Percentiles rank a stretch among this genome's conserved stretches.
Evolutionary conservation across 1,140 invertebrate species (phyloP).

Genomic region (Zaprionus capensis): DNA sequence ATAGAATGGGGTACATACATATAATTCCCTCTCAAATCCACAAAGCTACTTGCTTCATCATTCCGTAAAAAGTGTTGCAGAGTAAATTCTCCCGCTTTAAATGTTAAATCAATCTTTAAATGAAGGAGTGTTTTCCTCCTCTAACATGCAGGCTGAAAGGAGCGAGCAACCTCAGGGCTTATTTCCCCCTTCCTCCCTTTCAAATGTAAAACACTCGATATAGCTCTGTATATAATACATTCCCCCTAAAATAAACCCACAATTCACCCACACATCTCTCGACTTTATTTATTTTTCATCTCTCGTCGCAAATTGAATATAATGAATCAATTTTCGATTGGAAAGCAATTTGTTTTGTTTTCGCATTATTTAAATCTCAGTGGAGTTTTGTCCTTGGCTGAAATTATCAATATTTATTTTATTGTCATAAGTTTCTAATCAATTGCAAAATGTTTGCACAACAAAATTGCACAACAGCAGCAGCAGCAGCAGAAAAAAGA

Average conservation of each 20-base stretch:
- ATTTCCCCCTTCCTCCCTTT: too few species aligned
- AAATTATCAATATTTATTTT: constrained; percentile 63
- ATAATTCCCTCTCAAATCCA: too few species aligned
- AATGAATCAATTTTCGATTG: background rate
- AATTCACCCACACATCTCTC: background rate
- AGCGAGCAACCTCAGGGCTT: too few species aligned
- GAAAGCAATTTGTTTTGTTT: constrained; percentile 11
- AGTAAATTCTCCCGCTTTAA: too few species aligned
- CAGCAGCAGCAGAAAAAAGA: background rate
- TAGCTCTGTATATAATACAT: background rate
- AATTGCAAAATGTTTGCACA: constrained; percentile 60
- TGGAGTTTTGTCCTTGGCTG: constrained; percentile 6
- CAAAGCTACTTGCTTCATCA: too few species aligned
- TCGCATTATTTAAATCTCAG: background rate
- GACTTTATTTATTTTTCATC: constrained; percentile 4
- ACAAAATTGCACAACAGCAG: constrained; percentile 20
- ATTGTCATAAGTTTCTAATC: constrained; percentile 60
- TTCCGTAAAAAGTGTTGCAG: too few species aligned
- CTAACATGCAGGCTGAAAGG: too few species aligned
- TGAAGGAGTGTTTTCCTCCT: too few species aligned
- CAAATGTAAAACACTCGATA: too few species aligned
- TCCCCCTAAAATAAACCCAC: background rate
- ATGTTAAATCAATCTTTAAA: too few species aligned
- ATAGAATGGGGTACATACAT: too few species aligned
- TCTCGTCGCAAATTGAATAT: background rate